A percentile compares a stretch with the other conserved stretches of the same genome.
Conservation (phyloP, 2,888 invertebrate genomes). For the Malthinus seriepunctatus region DNA sequence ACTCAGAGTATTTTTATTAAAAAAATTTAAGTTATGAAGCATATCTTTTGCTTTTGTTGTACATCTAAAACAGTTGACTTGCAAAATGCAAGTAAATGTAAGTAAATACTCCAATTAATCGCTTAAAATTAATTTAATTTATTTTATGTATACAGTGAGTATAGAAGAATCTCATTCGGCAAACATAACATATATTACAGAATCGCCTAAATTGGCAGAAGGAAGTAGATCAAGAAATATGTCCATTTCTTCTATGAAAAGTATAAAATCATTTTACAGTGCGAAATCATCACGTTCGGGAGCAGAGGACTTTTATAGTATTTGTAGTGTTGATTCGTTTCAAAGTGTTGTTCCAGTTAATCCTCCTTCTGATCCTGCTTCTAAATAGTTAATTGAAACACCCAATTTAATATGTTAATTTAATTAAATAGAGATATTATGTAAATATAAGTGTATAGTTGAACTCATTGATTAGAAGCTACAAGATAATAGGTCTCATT, state of each 20-base stretch:
- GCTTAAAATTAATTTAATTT: background rate
- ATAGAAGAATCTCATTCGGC: background rate
- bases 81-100: background rate
- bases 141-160: background rate
- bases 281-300: constrained; percentile 18
- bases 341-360: constrained; percentile 6
- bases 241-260: constrained; percentile 28
- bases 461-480: no score
- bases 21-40: constrained; percentile 9
- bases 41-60: constrained; percentile 19
- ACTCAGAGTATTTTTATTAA: background rate
- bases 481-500: no score
- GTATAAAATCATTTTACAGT: constrained; percentile 32
- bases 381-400: no score
- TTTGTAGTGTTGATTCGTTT: constrained; percentile 30
- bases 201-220: background rate
- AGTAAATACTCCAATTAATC: background rate
- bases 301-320: constrained; percentile 29
- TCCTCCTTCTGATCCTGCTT: no score
- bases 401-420: no score
- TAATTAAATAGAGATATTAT: no score
- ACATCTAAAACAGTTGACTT: constrained; percentile 1
- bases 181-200: constrained; percentile 1
- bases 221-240: constrained; percentile 8
- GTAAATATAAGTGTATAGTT: no score